Base-by-base conservation (phyloP, 2,113 vertebrate genomes). In the Percina caprodes region DNA sequence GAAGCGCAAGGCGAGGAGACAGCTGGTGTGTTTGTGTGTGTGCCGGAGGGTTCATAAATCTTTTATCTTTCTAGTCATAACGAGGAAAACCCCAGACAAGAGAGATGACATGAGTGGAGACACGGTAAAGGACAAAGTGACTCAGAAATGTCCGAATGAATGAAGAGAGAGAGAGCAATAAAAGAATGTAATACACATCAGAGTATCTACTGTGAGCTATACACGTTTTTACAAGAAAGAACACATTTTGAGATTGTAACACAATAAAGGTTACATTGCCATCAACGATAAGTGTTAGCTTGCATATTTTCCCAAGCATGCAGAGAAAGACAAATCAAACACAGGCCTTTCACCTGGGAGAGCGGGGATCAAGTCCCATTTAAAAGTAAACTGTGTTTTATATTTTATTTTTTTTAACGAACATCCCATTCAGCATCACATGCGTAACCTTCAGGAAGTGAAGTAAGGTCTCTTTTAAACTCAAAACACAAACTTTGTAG, bases 21-120 rank as follows among this genome's bases (percentile, higher is more conserved):
- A 86, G 79, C 65, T 82, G 76, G 71, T 71, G 70, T 59, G 69
- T 83, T 79, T 89, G 79, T 82, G 82, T 51, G n/a, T 23, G 49
- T 39, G 86, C 79, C 67, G 24, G 18, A 0, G 68, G 77, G 69
- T 65, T 88, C 69, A 82, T 91, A 65, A 81, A 93, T 90, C 65
- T 92, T 93, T 91, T 11, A 94, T 80, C 78, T 52, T 58, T 65
- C 70, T 48, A 30, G 5, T 60, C 58, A 30, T 45, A 59, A 51
- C 52, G 58, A 52, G 75, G 1, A 67, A 45, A 74, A 83, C 60
- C 26, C 19, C 21, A 46, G 21, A 79, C 30, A 85, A 77, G 15
- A 39, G 66, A 65, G 26, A 2, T 33, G 74, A 84, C 67, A 49
- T 45, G 46, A 69, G 3, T 45, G 12, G 56, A 65, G 61, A 72